phyloP scores from a whole-genome alignment of 2,113 vertebrate genomes.

The Perccottus glenii region DNA sequence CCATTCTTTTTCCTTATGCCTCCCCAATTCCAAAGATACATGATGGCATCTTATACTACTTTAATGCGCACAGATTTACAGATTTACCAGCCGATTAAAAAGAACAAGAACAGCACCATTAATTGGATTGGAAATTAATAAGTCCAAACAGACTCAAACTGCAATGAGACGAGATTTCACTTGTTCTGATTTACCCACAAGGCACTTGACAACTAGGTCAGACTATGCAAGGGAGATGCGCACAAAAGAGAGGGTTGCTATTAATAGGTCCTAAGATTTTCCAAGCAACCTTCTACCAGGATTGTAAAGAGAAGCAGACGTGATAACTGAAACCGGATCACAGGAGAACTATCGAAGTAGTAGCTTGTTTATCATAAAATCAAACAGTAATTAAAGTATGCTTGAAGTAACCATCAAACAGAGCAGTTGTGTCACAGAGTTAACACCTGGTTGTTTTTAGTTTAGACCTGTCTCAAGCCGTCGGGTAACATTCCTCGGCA shows the following conservation, averaged over 20 bases:
- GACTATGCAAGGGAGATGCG: conserved; percentile 1
- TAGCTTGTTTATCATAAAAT: no score
- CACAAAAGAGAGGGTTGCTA: conserved; percentile 21
- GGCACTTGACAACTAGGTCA: conserved; percentile 23
- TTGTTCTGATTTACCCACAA: neutral
- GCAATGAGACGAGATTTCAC: neutral
- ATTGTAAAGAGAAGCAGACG: conserved; percentile 1
- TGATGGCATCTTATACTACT: no score
- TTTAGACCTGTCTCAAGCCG: conserved; percentile 5
- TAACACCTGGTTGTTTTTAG: conserved; percentile 10
- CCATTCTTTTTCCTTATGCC: no score
- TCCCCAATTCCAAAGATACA: no score
- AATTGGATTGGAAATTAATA: no score
- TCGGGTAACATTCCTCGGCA: conserved; percentile 10
- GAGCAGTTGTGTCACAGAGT: neutral
- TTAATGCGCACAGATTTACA: no score
- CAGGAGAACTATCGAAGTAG: conserved; percentile 6
- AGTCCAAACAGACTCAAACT: no score
- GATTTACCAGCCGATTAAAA: no score
- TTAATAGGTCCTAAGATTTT: conserved; percentile 32
- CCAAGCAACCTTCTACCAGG: conserved; percentile 14
- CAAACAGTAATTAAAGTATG: no score
- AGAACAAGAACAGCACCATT: no score
- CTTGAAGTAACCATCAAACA: no score
- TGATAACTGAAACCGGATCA: conserved; percentile 14